These are phyloP conservation scores for Platichthys flesus DNA, from an alignment of 2,113 vertebrate species.

Conservation along the genomic window DNA sequence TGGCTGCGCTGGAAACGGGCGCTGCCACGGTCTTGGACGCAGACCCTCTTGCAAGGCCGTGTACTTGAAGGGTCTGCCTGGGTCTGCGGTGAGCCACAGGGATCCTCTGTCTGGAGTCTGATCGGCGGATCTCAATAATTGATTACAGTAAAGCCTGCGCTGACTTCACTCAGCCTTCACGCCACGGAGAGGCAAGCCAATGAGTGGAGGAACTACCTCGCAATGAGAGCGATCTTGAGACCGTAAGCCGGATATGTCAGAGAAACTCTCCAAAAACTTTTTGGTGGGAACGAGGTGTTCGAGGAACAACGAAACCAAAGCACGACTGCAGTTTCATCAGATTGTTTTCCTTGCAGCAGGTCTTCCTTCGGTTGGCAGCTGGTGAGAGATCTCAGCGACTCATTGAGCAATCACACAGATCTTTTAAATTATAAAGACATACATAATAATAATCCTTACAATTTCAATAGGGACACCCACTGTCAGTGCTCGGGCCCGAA, in stretches of 20 bases:
- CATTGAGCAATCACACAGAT: slow-evolving; percentile 18
- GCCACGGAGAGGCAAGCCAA: background rate
- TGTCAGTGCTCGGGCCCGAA: too few species aligned
- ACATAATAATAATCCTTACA: background rate
- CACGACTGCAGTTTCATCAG: slow-evolving; percentile 42
- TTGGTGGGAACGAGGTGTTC: slow-evolving; percentile 8
- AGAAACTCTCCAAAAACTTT: slow-evolving; percentile 18
- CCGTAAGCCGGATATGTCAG: slow-evolving; percentile 19
- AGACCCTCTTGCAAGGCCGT: slow-evolving; percentile 22
- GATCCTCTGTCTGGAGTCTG: slow-evolving; percentile 62
- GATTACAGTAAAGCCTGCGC: slow-evolving; percentile 53
- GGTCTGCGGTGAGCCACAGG: slow-evolving; percentile 47
- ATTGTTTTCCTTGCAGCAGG: slow-evolving; percentile 24
- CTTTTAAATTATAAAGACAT: background rate
- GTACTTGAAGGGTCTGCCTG: slow-evolving; percentile 51
- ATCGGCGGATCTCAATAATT: slow-evolving; percentile 60
- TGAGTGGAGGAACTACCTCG: slow-evolving; percentile 32
- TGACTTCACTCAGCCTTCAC: slow-evolving; percentile 40
- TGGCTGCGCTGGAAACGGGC: slow-evolving; percentile 28
- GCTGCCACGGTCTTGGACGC: slow-evolving; percentile 24
- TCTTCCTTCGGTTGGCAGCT: slow-evolving; percentile 65
- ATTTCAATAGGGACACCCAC: too few species aligned
- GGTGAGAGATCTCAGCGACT: slow-evolving; percentile 41
- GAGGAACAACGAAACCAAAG: slow-evolving; percentile 10
- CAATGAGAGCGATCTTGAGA: slow-evolving; percentile 30